Conservation (phyloP, 2,113 vertebrate genomes). For the Panthera tigris region DNA sequence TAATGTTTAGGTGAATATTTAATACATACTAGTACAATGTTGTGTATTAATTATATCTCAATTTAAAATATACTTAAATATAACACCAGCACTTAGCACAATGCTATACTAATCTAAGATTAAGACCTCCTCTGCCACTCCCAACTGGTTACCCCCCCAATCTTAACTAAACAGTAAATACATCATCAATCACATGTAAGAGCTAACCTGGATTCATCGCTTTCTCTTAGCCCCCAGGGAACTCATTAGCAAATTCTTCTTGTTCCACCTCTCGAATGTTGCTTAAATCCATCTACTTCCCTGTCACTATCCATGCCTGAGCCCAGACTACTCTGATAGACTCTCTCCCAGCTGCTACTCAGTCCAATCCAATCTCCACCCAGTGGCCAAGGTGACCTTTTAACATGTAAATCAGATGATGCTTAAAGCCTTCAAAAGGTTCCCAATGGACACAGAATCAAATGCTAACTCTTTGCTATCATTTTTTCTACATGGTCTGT, state of each 20-base stretch:
- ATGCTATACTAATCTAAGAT: not conserved
- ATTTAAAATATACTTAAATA: not conserved
- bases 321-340: not conserved
- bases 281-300: not conserved
- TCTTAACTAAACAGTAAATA: not conserved
- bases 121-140: not conserved
- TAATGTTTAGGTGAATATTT: not conserved
- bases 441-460: not conserved
- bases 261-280: not conserved
- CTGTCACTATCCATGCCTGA: not conserved
- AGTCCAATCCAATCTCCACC: not conserved
- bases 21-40: not conserved
- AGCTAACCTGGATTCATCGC: not conserved
- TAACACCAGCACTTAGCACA: not conserved
- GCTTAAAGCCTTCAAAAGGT: not conserved
- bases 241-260: not conserved
- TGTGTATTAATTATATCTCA: not conserved
- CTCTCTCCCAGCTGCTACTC: not conserved
- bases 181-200: not conserved
- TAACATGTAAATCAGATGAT: not conserved
- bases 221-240: not conserved
- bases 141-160: not conserved
- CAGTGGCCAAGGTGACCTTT: not conserved
- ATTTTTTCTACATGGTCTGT: not conserved
- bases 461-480: not conserved